phyloP scores from a whole-genome alignment of 53 echinoderm and acorn worm species.

The Antedon mediterranea region DNA sequence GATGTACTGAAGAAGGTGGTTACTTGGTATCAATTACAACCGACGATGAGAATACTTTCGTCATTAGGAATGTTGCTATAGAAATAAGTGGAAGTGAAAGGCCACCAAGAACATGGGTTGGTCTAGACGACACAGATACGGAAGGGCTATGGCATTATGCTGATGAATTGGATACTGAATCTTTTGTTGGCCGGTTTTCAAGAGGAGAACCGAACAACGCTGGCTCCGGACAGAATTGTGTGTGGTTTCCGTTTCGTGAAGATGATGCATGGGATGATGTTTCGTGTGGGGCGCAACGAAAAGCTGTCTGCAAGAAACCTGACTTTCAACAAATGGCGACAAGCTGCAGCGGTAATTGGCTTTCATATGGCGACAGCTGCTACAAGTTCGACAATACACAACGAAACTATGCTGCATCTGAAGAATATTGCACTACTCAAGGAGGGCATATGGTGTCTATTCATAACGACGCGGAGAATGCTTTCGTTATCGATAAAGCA shows the following conservation, averaged over 20 bases:
- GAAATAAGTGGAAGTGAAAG: not conserved
- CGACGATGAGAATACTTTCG: not conserved
- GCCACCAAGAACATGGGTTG: not conserved
- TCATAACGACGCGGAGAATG: not conserved
- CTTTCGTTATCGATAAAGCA: not conserved
- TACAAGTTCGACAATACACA: not conserved
- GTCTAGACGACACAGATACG: not conserved
- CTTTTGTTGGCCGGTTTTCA: not conserved
- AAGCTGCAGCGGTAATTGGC: too few species aligned
- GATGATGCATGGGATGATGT: not conserved
- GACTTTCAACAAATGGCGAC: too few species aligned
- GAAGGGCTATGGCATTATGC: not conserved
- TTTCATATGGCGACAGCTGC: not conserved
- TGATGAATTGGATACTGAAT: not conserved
- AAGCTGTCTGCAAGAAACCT: not conserved
- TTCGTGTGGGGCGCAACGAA: not conserved
- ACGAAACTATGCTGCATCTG: not conserved
- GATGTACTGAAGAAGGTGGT: not conserved
- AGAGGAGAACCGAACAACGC: not conserved
- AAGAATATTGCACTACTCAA: not conserved
- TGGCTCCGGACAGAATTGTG: not conserved
- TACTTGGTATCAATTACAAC: not conserved
- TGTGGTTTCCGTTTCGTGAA: not conserved
- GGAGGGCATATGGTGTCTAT: not conserved
- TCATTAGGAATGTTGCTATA: not conserved